phyloP scores from a whole-genome alignment of 2,888 invertebrate genomes.

The Bombylius major region DNA sequence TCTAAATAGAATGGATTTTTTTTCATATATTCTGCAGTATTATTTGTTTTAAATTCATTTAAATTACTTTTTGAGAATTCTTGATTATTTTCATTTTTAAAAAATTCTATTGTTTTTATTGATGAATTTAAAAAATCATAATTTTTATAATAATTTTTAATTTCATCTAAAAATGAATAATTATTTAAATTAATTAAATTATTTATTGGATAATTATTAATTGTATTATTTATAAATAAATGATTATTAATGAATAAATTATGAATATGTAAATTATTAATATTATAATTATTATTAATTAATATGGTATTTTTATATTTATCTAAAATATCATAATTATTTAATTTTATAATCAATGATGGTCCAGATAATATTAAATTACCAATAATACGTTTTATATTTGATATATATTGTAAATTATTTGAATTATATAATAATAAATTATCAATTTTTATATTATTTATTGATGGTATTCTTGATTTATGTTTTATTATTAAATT shows the following conservation, averaged over 20 bases:
- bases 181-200: background rate
- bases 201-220: background rate
- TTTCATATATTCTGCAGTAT: background rate
- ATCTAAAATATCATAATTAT: constrained; percentile 23
- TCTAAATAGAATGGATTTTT: background rate
- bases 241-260: background rate
- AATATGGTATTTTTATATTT: constrained; percentile 23
- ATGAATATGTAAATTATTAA: constrained; percentile 7
- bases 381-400: constrained; percentile 20
- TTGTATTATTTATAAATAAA: background rate
- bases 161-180: background rate
- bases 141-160: background rate
- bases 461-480: constrained; percentile 23
- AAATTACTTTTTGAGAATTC: background rate
- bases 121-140: too few species aligned
- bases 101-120: too few species aligned
- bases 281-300: constrained; percentile 21
- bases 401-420: constrained; percentile 22
- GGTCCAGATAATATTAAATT: constrained; percentile 25
- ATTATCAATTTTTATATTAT: constrained; percentile 22
- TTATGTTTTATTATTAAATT: constrained; percentile 21
- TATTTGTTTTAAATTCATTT: background rate
- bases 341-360: constrained; percentile 22
- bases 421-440: constrained; percentile 20
- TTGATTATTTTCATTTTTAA: too few species aligned